These are phyloP conservation scores for Drosophila sp. DNA, from an alignment of 1,140 invertebrate species.

Conservation along the genomic window DNA sequence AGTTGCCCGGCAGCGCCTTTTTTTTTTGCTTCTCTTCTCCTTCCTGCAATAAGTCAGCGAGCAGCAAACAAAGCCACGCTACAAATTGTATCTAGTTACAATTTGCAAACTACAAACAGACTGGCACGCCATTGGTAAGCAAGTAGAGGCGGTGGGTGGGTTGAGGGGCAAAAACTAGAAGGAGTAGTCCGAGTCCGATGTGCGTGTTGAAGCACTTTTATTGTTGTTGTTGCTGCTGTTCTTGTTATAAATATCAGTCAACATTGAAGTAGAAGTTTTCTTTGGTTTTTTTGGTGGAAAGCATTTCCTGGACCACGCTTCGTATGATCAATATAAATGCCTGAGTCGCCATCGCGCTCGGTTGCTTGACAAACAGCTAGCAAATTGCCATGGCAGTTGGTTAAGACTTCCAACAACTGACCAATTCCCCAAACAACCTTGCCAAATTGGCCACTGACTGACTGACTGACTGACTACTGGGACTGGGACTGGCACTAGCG, in stretches of 20 bases:
- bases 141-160: neutral
- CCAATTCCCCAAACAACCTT: constrained; percentile 77
- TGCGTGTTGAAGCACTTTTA: constrained; percentile 80
- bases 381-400: constrained; percentile 74
- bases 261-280: constrained; percentile 19
- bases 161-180: constrained; percentile 4
- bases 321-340: constrained; percentile 58
- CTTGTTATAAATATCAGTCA: constrained; percentile 53
- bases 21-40: constrained; percentile 42
- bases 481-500: neutral
- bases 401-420: constrained; percentile 54
- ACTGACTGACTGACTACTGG: constrained; percentile 34
- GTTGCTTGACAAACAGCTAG: constrained; percentile 56
- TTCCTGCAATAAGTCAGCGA: constrained; percentile 78
- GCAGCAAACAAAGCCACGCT: constrained; percentile 76
- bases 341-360: constrained; percentile 34
- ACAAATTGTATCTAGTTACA: constrained; percentile 82
- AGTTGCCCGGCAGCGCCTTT: constrained; percentile 69
- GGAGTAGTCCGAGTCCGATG: constrained; percentile 32
- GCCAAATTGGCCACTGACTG: constrained; percentile 73
- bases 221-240: constrained; percentile 46
- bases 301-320: constrained; percentile 48
- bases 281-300: constrained; percentile 23
- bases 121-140: constrained; percentile 42
- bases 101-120: constrained; percentile 81